phyloP scores from a whole-genome alignment of 1,140 invertebrate genomes.

The Streblospio benedicti region DNA sequence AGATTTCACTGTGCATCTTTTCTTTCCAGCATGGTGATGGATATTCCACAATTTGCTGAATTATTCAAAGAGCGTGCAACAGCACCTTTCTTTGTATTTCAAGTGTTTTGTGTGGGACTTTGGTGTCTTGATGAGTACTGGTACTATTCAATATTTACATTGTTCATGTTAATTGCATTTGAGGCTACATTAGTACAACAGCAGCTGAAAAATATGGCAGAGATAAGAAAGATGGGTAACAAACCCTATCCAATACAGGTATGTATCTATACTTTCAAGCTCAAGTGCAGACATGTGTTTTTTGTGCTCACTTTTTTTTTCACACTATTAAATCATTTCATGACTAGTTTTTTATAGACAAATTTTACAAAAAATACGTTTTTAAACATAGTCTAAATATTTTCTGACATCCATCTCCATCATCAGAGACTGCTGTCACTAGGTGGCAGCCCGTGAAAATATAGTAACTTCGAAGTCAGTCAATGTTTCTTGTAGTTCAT shows the following conservation, averaged over 20 bases:
- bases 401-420: too few relatives aligned
- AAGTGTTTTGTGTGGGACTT: slow-evolving; percentile 91
- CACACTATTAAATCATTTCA: too few relatives aligned
- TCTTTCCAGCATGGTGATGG: slow-evolving; percentile 64
- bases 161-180: slow-evolving; percentile 94
- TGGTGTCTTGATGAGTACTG: slow-evolving; percentile 91
- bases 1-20: too few relatives aligned
- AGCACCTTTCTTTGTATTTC: slow-evolving; percentile 93
- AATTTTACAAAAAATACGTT: too few relatives aligned
- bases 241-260: slow-evolving; percentile 84
- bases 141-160: slow-evolving; percentile 94
- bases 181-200: slow-evolving; percentile 98
- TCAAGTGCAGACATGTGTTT: slow-evolving; percentile 15
- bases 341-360: too few relatives aligned
- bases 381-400: too few relatives aligned
- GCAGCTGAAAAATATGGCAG: slow-evolving; percentile 95
- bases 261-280: slow-evolving; percentile 15
- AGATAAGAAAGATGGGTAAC: slow-evolving; percentile 99
- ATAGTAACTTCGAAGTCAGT: too few relatives aligned
- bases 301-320: slow-evolving; percentile 9
- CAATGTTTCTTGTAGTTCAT: too few relatives aligned
- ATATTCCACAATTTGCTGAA: slow-evolving; percentile 92
- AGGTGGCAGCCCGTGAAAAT: too few relatives aligned
- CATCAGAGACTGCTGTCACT: too few relatives aligned
- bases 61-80: slow-evolving; percentile 95